These are phyloP conservation scores for Silvanus unidentatus DNA, from an alignment of 2,888 invertebrate species.

Conservation along the genomic window DNA sequence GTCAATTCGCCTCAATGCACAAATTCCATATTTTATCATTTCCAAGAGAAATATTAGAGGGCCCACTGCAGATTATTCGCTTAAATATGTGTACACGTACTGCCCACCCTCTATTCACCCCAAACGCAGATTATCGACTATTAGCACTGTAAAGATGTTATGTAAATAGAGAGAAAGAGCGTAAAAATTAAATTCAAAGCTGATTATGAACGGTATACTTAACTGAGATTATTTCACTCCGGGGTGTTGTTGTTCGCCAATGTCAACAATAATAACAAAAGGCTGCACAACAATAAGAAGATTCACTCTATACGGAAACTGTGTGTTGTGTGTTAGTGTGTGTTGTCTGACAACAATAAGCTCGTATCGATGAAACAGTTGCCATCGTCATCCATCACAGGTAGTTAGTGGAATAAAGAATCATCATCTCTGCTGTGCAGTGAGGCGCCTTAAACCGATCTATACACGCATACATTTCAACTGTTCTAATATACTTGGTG, in stretches of 20 bases:
- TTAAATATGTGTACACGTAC: too few species aligned
- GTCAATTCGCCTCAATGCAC: conserved; percentile 28
- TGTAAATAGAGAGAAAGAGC: too few species aligned
- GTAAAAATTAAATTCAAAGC: conserved; percentile 28
- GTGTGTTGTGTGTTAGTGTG: conserved; percentile 8
- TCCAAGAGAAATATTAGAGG: background rate
- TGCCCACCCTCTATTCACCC: background rate
- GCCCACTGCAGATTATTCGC: too few species aligned
- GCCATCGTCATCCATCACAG: conserved; percentile 12
- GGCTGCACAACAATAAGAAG: conserved; percentile 37
- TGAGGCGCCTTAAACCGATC: conserved; percentile 20
- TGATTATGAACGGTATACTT: conserved; percentile 36
- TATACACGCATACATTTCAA: too few species aligned
- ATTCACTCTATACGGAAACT: conserved; percentile 24
- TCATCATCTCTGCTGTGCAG: conserved; percentile 24
- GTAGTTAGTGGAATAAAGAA: too few species aligned
- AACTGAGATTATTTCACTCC: conserved; percentile 42
- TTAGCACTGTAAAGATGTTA: background rate
- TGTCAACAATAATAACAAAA: conserved; percentile 40
- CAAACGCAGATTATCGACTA: background rate
- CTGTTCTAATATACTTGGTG: too few species aligned
- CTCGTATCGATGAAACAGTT: conserved; percentile 28
- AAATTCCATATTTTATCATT: background rate
- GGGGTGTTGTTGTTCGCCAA: conserved; percentile 42
- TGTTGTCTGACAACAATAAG: conserved; percentile 24